Conservation (phyloP, 1,140 invertebrate genomes). For the Archivesica marissinica region DNA sequence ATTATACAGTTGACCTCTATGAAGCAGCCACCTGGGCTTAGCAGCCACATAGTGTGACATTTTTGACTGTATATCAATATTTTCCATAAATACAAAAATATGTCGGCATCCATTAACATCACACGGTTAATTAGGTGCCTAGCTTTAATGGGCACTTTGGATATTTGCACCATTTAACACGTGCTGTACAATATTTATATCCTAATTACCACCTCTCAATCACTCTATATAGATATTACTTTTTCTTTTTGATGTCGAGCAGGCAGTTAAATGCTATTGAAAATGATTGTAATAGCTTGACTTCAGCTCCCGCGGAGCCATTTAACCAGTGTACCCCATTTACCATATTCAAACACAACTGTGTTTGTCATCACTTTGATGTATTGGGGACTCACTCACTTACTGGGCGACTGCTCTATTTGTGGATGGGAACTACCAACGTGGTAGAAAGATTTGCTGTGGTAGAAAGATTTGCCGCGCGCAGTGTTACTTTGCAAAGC, state of each 20-base stretch:
- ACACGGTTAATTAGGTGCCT: constrained; percentile 20
- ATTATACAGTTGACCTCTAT: too few species aligned
- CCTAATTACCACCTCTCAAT: background rate
- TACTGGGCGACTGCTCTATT: constrained; percentile 1
- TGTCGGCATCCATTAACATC: too few species aligned
- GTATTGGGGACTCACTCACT: constrained; percentile 4
- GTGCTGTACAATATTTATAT: constrained; percentile 20
- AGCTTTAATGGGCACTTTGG: constrained; percentile 22
- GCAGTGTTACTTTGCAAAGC: constrained; percentile 47
- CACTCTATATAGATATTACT: background rate
- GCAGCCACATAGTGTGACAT: too few species aligned
- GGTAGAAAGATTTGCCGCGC: constrained; percentile 23
- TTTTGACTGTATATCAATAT: too few species aligned
- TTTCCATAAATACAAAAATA: too few species aligned
- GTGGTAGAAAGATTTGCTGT: constrained; percentile 29
- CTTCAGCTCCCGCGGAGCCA: background rate
- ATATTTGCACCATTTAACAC: constrained; percentile 47
- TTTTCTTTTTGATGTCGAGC: constrained; percentile 43
- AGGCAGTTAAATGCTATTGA: constrained; percentile 3
- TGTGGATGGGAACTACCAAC: constrained; percentile 25
- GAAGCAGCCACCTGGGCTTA: too few species aligned
- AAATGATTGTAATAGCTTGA: background rate
- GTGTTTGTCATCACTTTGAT: constrained; percentile 17
- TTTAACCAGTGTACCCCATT: background rate
- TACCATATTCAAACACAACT: background rate